Conservation (phyloP, 2,113 vertebrate genomes). For the Anseranas semipalmata region DNA sequence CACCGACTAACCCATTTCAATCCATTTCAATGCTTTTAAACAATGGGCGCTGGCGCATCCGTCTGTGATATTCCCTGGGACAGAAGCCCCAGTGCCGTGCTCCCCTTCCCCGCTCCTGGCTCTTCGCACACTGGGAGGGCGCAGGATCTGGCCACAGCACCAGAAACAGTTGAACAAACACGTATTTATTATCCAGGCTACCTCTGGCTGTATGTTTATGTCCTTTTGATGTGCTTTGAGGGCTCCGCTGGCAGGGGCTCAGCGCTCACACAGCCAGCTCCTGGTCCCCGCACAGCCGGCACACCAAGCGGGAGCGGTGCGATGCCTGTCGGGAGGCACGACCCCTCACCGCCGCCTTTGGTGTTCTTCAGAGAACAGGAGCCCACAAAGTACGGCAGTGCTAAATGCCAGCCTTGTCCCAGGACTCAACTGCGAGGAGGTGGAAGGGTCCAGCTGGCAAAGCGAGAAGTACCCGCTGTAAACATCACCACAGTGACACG, state of each 20-base stretch:
- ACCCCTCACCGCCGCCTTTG: too few species aligned
- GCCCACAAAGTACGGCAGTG: background rate
- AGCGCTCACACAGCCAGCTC: too few species aligned
- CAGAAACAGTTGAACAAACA: background rate
- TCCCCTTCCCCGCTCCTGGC: background rate
- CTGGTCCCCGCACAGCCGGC: too few species aligned
- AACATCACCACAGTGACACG: background rate
- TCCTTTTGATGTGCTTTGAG: background rate
- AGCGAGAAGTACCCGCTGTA: background rate
- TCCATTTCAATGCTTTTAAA: background rate
- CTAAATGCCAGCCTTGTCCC: background rate
- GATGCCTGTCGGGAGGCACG: too few species aligned
- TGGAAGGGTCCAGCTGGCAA: background rate
- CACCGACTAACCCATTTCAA: background rate
- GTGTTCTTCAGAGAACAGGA: background rate
- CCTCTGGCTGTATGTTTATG: rapidly evolving
- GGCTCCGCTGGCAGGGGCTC: too few species aligned
- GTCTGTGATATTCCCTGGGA: background rate
- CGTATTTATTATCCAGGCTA: rapidly evolving
- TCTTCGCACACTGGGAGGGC: too few species aligned
- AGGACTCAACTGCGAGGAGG: background rate
- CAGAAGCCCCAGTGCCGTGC: rapidly evolving
- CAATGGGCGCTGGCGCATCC: background rate
- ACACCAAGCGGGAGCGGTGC: too few species aligned
- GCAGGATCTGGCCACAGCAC: too few species aligned